A percentile compares a stretch with the other conserved stretches of the same genome.
phyloP scores from a whole-genome alignment of 64 coral and sea anemone species.

The Platygyra sinensis region DNA sequence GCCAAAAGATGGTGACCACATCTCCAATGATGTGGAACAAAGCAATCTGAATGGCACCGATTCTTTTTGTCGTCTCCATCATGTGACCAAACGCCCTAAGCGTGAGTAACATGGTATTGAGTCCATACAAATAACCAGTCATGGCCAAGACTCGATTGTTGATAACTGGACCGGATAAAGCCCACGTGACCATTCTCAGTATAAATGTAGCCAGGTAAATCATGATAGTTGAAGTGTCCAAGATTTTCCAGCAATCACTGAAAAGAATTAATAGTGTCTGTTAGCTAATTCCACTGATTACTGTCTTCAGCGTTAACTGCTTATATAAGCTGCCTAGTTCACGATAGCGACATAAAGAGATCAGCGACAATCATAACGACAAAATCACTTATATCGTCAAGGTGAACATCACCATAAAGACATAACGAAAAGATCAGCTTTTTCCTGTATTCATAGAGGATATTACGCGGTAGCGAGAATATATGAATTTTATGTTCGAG shows the following conservation, averaged over 20 bases:
- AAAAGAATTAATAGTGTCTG: too few relatives aligned
- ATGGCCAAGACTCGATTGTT: constrained; percentile 3
- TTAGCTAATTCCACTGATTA: too few relatives aligned
- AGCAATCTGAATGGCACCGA: constrained; percentile 20
- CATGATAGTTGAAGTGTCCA: not conserved
- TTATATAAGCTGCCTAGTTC: too few relatives aligned
- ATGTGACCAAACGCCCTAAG: constrained; percentile 25
- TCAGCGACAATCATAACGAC: too few relatives aligned
- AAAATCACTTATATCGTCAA: too few relatives aligned
- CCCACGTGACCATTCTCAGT: not conserved
- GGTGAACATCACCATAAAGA: too few relatives aligned
- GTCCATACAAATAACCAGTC: not conserved
- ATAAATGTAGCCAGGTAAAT: not conserved
- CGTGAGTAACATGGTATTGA: constrained; percentile 18
- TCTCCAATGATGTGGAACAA: not conserved
- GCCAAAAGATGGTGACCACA: not conserved
- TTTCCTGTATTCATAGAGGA: too few relatives aligned
- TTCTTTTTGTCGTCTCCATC: not conserved
- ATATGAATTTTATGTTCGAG: too few relatives aligned
- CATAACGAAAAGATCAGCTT: too few relatives aligned
- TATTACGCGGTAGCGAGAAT: too few relatives aligned
- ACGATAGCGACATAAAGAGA: too few relatives aligned
- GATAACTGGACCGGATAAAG: not conserved
- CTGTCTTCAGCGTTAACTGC: too few relatives aligned
- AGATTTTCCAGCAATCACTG: not conserved